Evolutionary conservation across 2,113 vertebrate genomes (phyloP).

Genomic region (Caracal caracal): DNA sequence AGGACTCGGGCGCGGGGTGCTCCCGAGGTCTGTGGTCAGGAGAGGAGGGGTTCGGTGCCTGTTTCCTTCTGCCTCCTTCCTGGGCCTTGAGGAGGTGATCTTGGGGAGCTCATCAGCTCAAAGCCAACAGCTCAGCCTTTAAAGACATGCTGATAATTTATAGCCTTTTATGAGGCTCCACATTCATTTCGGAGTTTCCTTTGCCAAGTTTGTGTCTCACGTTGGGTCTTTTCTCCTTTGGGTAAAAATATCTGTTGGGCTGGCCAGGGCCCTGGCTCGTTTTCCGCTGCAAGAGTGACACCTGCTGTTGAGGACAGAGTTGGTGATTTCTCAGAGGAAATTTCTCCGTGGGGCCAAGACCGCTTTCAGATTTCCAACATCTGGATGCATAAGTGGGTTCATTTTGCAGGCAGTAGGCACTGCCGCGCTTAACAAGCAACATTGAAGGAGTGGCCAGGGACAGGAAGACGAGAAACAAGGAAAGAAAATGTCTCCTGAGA

Average conservation of each 20-base stretch:
- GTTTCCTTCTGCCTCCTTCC: background rate
- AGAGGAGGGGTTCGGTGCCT: rapidly evolving
- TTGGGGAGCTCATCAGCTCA: background rate
- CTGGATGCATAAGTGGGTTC: background rate
- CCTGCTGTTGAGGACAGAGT: slow-evolving; percentile 74
- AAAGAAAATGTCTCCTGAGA: no score
- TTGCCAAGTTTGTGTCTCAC: background rate
- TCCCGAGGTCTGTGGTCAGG: background rate
- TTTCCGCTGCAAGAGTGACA: slow-evolving; percentile 78
- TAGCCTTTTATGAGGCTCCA: slow-evolving; percentile 7
- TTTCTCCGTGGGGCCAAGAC: rapidly evolving
- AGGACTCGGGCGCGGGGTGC: rapidly evolving
- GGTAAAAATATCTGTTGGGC: slow-evolving; percentile 20
- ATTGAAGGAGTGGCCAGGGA: background rate
- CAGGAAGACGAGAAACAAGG: rapidly evolving
- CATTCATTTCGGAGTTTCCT: background rate
- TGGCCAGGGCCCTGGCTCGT: background rate
- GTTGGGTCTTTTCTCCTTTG: slow-evolving; percentile 29
- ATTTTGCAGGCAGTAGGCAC: background rate
- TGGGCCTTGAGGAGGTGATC: background rate
- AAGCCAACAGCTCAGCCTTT: background rate
- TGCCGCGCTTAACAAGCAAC: background rate
- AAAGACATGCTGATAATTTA: background rate
- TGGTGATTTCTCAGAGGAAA: background rate
- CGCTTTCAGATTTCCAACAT: background rate